A percentile compares a stretch with the other conserved stretches of the same genome.
These are phyloP conservation scores for Argopecten irradians DNA, from an alignment of 1,140 invertebrate species.

Conservation along the genomic window DNA sequence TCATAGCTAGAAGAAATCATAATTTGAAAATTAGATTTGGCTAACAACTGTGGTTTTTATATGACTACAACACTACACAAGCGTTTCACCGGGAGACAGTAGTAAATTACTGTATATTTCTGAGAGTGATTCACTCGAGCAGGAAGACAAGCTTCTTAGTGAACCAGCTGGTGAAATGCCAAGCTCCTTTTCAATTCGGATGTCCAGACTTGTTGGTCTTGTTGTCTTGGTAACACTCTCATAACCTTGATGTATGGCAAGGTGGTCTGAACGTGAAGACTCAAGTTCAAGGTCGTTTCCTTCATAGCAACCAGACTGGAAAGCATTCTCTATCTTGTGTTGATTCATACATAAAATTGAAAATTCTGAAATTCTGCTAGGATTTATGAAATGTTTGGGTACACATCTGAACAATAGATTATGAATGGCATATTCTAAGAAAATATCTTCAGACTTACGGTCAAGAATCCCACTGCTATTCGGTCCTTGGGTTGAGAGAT, in stretches of 20 bases:
- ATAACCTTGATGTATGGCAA: neutral
- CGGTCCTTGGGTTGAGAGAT: neutral
- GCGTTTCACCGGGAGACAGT: slow-evolving; percentile 35
- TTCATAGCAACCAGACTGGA: slow-evolving; percentile 1
- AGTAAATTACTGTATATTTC: slow-evolving; percentile 18
- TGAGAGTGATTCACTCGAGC: slow-evolving; percentile 20
- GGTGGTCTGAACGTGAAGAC: neutral
- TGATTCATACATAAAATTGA: neutral
- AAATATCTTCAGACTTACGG: slow-evolving; percentile 42
- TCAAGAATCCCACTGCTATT: slow-evolving; percentile 25
- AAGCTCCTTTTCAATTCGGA: neutral
- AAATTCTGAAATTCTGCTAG: slow-evolving; percentile 32
- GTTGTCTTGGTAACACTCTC: neutral
- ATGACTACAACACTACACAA: slow-evolving; percentile 1
- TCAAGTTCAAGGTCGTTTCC: neutral
- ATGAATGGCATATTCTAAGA: slow-evolving; percentile 27
- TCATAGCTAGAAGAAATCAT: too few relatives aligned
- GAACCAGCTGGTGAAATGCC: slow-evolving; percentile 6
- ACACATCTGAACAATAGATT: slow-evolving; percentile 28
- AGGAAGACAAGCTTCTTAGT: slow-evolving; percentile 26
- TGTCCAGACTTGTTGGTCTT: slow-evolving; percentile 1
- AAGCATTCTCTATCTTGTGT: neutral
- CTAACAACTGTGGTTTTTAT: neutral
- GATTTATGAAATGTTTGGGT: slow-evolving; percentile 40
- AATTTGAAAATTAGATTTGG: neutral